Conservation (phyloP, 2,797 vertebrate genomes). For the Nothura maculosa region DNA sequence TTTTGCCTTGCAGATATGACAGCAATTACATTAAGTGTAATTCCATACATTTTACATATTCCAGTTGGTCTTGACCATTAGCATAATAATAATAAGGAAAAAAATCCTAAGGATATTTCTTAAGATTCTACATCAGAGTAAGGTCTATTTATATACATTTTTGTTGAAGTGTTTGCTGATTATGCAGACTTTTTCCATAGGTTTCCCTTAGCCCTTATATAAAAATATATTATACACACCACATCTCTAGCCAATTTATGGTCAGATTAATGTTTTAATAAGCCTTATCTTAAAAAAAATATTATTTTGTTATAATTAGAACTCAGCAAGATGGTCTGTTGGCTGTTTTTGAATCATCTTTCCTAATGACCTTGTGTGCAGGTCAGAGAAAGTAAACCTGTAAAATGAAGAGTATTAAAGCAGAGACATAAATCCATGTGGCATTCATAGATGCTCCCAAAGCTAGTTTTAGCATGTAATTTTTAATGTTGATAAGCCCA, state of each 20-base stretch:
- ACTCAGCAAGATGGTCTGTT: conserved; percentile 4
- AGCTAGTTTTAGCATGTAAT: background rate
- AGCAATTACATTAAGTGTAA: conserved; percentile 45
- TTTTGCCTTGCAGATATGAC: conserved; percentile 59
- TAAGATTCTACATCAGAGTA: conserved; percentile 46
- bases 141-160: conserved; percentile 58
- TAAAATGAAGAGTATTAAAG: background rate
- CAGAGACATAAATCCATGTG: background rate
- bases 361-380: background rate
- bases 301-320: conserved; percentile 51
- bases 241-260: conserved; percentile 18
- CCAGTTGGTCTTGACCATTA: conserved; percentile 50
- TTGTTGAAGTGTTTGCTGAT: conserved; percentile 38
- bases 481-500: background rate
- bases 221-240: conserved; percentile 1
- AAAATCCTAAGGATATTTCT: conserved; percentile 5
- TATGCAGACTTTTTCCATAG: conserved; percentile 38
- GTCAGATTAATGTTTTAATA: conserved; percentile 42
- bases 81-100: conserved; percentile 38
- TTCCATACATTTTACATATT: conserved; percentile 61
- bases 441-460: background rate
- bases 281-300: conserved; percentile 6
- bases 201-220: conserved; percentile 16
- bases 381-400: background rate
- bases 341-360: background rate